These are phyloP conservation scores for Harmothoe impar DNA, from an alignment of 2,888 invertebrate species.

Conservation along the genomic window DNA sequence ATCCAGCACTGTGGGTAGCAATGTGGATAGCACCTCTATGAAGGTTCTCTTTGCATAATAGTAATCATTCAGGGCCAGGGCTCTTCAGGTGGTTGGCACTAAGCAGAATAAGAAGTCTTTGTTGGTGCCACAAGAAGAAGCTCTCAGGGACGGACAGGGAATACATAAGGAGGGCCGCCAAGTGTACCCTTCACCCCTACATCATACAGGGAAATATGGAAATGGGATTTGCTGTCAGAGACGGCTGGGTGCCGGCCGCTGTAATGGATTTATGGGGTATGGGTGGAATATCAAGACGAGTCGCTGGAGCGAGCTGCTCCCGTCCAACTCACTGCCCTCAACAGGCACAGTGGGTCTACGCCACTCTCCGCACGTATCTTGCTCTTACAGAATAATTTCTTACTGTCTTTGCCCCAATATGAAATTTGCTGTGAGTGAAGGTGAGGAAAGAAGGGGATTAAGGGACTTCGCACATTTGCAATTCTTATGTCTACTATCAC, in stretches of 20 bases:
- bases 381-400: too few species aligned
- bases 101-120: not conserved
- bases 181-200: slow-evolving; percentile 23
- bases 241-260: not conserved
- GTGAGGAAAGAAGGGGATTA: too few species aligned
- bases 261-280: slow-evolving; percentile 55
- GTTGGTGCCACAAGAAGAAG: slow-evolving; percentile 1
- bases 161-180: slow-evolving; percentile 1
- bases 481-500: too few species aligned
- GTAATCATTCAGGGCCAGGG: not conserved
- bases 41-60: too few species aligned
- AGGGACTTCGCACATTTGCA: too few species aligned
- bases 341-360: too few species aligned
- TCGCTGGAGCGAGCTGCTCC: not conserved
- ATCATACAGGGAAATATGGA: slow-evolving; percentile 54
- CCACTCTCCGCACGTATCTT: too few species aligned
- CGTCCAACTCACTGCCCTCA: not conserved
- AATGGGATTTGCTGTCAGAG: slow-evolving; percentile 53
- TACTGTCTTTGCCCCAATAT: too few species aligned
- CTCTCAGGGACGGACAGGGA: not conserved
- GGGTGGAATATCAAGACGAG: slow-evolving; percentile 47
- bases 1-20: too few species aligned
- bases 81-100: slow-evolving; percentile 3
- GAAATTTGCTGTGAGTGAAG: too few species aligned
- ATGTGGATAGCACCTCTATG: too few species aligned